phyloP scores from a whole-genome alignment of 2,888 invertebrate species.

The Harmothoe impar region DNA sequence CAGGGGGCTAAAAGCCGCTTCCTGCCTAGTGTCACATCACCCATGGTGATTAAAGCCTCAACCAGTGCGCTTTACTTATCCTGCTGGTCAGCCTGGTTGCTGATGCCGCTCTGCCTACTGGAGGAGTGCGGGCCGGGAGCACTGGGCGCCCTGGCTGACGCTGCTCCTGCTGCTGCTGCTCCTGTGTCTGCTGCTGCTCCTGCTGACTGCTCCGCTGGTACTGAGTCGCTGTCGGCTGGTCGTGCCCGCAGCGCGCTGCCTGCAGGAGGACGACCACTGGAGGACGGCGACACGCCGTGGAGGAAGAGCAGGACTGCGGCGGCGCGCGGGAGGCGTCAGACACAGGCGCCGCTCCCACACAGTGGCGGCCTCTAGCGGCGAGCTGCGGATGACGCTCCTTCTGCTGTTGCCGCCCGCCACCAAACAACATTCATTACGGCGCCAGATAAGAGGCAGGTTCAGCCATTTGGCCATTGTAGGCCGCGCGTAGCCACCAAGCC shows the following conservation, averaged over 20 bases:
- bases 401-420: background rate
- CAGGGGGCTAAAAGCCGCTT: background rate
- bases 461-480: background rate
- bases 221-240: conserved; percentile 18
- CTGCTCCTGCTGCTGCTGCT: background rate
- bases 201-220: background rate
- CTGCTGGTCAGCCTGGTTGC: background rate
- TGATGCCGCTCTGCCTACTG: background rate
- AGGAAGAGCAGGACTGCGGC: conserved; percentile 1
- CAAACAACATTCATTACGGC: conserved; percentile 44
- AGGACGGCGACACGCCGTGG: background rate
- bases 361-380: conserved; percentile 36
- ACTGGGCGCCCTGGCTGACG: background rate
- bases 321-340: background rate
- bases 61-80: background rate
- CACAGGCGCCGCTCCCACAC: conserved; percentile 30
- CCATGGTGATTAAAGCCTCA: background rate
- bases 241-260: conserved; percentile 10
- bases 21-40: background rate
- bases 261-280: background rate
- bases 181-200: background rate
- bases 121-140: conserved; percentile 16
- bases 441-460: conserved; percentile 36
- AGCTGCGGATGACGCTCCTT: background rate
- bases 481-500: background rate